Base-by-base conservation (phyloP, 2,888 invertebrate species). In the Aspidiotus rigidus region DNA sequence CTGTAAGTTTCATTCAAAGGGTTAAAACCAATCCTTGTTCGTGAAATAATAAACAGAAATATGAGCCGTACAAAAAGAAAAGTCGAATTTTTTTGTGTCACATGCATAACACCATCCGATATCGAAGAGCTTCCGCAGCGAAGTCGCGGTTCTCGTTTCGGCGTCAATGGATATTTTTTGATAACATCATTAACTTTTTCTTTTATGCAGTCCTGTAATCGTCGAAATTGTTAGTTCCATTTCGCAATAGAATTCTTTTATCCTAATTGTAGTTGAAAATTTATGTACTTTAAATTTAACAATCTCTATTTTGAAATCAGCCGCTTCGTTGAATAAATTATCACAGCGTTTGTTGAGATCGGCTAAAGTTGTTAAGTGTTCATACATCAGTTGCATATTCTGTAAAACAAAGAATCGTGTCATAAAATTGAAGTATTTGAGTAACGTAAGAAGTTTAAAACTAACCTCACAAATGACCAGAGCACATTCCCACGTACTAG, bases 401-500 rank as follows among this genome's bases (percentile, higher is more conserved):
- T 84, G 78, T 72, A 79, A 79, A 64, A 77, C 78, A 76, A 72
- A 77, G 70, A 62, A 69, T 17, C 13, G 55, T 40, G 16, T 44
- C 44, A 63, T 28, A 59, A 57, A 41, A 63, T 54, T 15, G 62
- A 66, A 54, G 11, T 59, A 56, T 28, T 28, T 28, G 28, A 28
- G 64, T 55, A 55, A 55, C 5, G 53, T 55, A 61, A 62, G 13
- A 53, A 70, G 7, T 10, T 13, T 54, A 57, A 57, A 16, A 16
- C 49, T 59, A 44, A 80, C 89, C 77, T 90, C 91, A 76, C 90
- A 90, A 74, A 90, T 87, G 64, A 90, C 85, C 67, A 91, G 78
- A 7, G 91, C 90, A 40, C 89, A 90, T 76, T 88, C 88, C 84
- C 88, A 88, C 7, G 86, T 85, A 73, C 87, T 87, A 64, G 93